These are phyloP conservation scores for Napeogenes sylphis DNA, from an alignment of 2,888 invertebrate genomes.

Conservation along the genomic window DNA sequence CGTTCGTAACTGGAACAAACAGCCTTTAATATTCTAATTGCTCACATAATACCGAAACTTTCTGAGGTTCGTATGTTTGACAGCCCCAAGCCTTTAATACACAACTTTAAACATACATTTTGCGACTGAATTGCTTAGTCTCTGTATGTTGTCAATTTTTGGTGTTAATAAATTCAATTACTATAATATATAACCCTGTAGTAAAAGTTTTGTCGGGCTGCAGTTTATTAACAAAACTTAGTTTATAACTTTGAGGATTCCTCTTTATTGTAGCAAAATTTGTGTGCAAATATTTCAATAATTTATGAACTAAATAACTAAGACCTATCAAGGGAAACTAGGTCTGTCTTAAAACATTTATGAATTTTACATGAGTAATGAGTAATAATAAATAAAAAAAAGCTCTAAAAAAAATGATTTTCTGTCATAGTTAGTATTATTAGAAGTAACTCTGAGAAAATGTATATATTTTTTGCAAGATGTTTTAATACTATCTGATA, in stretches of 20 bases:
- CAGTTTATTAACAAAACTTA: slow-evolving; percentile 1
- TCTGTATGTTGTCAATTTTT: slow-evolving; percentile 3
- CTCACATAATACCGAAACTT: slow-evolving; percentile 38
- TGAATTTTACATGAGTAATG: no score
- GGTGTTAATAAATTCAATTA: slow-evolving; percentile 1
- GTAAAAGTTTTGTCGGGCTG: neutral
- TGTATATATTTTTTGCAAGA: no score
- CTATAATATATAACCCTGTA: neutral
- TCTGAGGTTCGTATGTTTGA: slow-evolving; percentile 32
- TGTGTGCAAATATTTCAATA: no score
- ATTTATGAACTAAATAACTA: no score
- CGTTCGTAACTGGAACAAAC: slow-evolving; percentile 35
- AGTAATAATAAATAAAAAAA: no score
- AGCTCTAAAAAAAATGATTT: no score
- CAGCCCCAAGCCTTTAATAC: slow-evolving; percentile 31
- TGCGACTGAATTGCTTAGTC: slow-evolving; percentile 4
- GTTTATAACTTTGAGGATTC: neutral
- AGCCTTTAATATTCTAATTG: slow-evolving; percentile 41
- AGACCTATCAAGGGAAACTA: no score
- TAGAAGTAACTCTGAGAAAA: no score
- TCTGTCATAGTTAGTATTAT: no score
- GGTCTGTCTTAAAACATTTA: no score
- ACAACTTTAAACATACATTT: slow-evolving; percentile 13
- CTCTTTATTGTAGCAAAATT: neutral
- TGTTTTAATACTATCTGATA: no score